Evolutionary conservation across 1,140 invertebrate genomes (phyloP).

Genomic region (Drosophila nigrodunni): DNA sequence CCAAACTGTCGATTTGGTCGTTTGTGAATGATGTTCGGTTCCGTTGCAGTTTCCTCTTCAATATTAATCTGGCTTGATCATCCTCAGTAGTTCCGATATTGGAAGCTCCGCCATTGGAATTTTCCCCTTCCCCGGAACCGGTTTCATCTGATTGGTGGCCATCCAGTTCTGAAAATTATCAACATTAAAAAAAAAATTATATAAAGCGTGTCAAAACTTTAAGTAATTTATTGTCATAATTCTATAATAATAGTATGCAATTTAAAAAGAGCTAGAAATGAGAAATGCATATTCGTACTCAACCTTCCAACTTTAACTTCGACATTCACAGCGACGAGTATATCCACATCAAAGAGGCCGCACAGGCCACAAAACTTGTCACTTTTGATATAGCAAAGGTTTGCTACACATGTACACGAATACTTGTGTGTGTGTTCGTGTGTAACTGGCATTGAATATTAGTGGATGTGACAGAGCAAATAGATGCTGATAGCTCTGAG

Average conservation of each 20-base stretch:
- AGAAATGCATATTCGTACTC: too few relatives aligned
- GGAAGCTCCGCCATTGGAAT: constrained; percentile 89
- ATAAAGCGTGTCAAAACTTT: too few relatives aligned
- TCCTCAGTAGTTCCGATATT: constrained; percentile 91
- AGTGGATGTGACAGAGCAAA: constrained; percentile 74
- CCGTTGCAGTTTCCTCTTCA: constrained; percentile 98
- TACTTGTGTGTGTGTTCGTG: not conserved
- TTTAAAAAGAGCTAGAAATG: too few relatives aligned
- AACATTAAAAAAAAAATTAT: too few relatives aligned
- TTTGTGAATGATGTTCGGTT: constrained; percentile 99
- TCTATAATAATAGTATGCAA: too few relatives aligned
- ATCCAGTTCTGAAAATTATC: constrained; percentile 85
- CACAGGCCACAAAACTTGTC: constrained; percentile 40
- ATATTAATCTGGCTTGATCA: constrained; percentile 93
- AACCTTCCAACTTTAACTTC: too few relatives aligned
- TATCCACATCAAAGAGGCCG: constrained; percentile 56
- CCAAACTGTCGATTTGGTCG: constrained; percentile 99
- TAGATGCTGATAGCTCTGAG: constrained; percentile 68
- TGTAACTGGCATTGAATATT: constrained; percentile 65
- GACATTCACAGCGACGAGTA: constrained; percentile 14
- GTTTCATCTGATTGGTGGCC: constrained; percentile 90
- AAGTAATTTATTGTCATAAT: too few relatives aligned
- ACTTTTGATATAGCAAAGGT: constrained; percentile 5
- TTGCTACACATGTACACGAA: not conserved
- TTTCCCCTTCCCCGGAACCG: constrained; percentile 89